Conservation (phyloP, 2,113 vertebrate genomes). For the Ptyas mucosa region DNA sequence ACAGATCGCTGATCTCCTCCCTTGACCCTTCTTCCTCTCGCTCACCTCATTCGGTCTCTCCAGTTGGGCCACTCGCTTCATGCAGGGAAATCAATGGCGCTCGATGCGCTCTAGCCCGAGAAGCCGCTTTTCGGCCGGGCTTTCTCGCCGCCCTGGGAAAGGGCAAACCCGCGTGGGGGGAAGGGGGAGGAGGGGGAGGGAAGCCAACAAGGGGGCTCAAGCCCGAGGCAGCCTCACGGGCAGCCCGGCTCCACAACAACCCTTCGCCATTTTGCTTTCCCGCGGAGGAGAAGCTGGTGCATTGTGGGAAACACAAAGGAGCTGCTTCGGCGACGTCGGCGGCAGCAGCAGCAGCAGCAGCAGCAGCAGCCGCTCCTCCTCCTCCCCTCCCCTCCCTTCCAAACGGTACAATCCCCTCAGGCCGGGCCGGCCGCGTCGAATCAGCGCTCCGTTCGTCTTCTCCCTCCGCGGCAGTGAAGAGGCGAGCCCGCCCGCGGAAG, state of each 20-base stretch:
- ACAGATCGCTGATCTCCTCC: not conserved
- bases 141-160: not conserved
- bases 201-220: constrained; percentile 9
- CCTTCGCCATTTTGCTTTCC: constrained; percentile 93
- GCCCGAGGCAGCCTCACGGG: constrained; percentile 23
- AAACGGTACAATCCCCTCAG: not conserved
- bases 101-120: constrained; percentile 19
- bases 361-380: not conserved
- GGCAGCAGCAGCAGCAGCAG: not conserved
- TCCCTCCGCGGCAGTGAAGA: not conserved
- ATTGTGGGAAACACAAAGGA: constrained; percentile 78
- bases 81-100: constrained; percentile 59
- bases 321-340: not conserved
- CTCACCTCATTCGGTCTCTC: constrained; percentile 88
- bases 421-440: not conserved
- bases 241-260: constrained; percentile 49
- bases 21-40: not conserved
- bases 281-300: constrained; percentile 80
- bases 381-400: not conserved
- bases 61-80: constrained; percentile 66
- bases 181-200: not conserved
- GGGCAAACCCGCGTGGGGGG: not conserved
- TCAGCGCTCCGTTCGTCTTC: not conserved
- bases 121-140: not conserved
- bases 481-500: constrained; percentile 42